Conservation (phyloP, 2,113 vertebrate genomes). For the Greenwoodochromis staneri region DNA sequence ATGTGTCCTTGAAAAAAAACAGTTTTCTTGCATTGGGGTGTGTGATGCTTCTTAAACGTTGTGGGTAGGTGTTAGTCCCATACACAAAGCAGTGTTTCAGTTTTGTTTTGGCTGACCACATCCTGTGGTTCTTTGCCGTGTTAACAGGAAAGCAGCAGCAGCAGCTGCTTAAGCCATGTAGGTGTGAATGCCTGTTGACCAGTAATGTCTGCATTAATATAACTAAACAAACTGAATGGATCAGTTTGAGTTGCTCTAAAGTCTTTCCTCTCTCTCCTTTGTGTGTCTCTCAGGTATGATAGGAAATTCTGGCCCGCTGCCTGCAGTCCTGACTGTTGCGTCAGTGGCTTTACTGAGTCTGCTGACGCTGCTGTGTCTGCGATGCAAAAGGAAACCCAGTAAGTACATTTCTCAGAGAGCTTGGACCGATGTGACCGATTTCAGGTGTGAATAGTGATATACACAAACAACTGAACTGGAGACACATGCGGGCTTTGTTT, state of each 20-base stretch:
- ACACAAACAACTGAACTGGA: not conserved
- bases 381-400: conserved; percentile 53
- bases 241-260: not conserved
- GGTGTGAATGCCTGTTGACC: not conserved
- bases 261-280: not conserved
- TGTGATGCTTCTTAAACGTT: not conserved
- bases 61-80: not conserved
- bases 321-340: not conserved
- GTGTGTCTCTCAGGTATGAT: conserved; percentile 30
- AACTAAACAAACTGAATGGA: not conserved
- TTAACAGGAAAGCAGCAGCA: not conserved
- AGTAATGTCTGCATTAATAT: not conserved
- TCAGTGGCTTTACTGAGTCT: conserved; percentile 18
- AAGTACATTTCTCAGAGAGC: not conserved
- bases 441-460: not conserved
- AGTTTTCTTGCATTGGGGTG: not conserved
- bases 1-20: too few relatives aligned
- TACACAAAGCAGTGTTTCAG: not conserved
- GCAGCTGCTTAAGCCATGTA: not conserved
- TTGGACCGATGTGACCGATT: not conserved
- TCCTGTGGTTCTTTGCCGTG: conserved; percentile 22
- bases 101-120: conserved; percentile 37
- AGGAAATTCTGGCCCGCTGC: not conserved
- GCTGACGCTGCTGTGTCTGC: conserved; percentile 34
- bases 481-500: not conserved